Conservation (phyloP, 2,797 vertebrate genomes). For the Neosalanx taihuensis region DNA sequence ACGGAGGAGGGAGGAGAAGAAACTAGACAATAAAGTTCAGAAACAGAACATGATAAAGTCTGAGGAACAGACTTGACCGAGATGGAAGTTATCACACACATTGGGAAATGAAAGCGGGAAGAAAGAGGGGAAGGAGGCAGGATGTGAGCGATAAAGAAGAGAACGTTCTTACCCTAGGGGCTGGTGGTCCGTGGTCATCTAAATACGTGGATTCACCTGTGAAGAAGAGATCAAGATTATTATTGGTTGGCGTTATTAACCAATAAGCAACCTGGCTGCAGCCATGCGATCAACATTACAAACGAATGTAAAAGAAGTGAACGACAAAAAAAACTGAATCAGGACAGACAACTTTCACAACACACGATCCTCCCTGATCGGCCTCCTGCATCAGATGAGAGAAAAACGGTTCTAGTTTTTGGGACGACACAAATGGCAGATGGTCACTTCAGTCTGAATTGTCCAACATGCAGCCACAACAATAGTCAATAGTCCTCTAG, state of each 20-base stretch:
- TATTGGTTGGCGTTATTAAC: background rate
- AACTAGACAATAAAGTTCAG: background rate
- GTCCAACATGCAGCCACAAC: background rate
- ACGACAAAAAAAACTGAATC: too few species aligned
- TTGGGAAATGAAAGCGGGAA: background rate
- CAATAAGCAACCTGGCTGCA: background rate
- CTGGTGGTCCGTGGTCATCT: slow-evolving; percentile 86
- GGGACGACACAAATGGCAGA: background rate
- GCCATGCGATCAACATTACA: too few species aligned
- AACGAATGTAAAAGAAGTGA: too few species aligned
- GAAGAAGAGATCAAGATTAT: slow-evolving; percentile 33
- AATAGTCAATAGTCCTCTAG: background rate
- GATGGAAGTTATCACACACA: background rate
- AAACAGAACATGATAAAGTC: background rate
- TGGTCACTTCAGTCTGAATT: background rate
- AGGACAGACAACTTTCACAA: too few species aligned
- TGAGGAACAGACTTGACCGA: background rate
- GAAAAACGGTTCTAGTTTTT: too few species aligned
- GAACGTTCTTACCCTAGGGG: slow-evolving; percentile 77
- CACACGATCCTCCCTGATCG: too few species aligned
- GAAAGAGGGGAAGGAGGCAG: too few species aligned
- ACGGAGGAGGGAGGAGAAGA: background rate
- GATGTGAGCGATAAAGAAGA: background rate
- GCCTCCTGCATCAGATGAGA: too few species aligned
- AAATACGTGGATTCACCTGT: slow-evolving; percentile 91